Base-by-base conservation (phyloP, 2,888 invertebrate genomes). In the Zhuqinia jingwanae region DNA sequence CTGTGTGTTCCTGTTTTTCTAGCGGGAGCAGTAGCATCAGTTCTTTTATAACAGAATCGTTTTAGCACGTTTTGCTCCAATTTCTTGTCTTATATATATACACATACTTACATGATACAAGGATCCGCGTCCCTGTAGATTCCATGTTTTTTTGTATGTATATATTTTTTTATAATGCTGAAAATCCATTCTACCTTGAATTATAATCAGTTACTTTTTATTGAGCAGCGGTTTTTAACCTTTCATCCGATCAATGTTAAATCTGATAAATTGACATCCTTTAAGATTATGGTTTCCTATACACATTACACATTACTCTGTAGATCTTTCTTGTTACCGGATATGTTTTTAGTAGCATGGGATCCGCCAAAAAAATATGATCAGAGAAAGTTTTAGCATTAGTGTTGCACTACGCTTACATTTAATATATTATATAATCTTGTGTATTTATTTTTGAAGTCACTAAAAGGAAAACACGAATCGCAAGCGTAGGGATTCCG, bases 221-320 rank as follows among this genome's bases (percentile, higher is more conserved):
- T 36, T 36, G 8, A 36, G 36, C 5, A 81, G 73, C 73, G 81
- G 42, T 81, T 81, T 58, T 45, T 58, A 70, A 73, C 79, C 79
- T 65, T 79, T 58, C 47, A 73, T 70, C 70, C 73, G 73, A 81
- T 81, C 45, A 81, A 81, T 81, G 73, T 20, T 0, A 45, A 53
- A 25, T 22, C 15, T 30, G 60, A 58, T 56, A 22, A n/a, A 3
- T 36, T 8, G 36, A 36, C 36, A 36, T 36, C 36, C n/a, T n/a
- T n/a, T n/a, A n/a, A 36, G 8, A 36, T 36, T 36, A 36, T 36
- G 8, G 36, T 36, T 36, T 36, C 8, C 8, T 36, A 36, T 36
- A 36, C 36, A 8, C 3, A 36, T 8, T 36, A 36, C 3, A 36
- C 3, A 36, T 6, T 6, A 36, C 36, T 36, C 36, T 6, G 36